These are phyloP conservation scores for human (Homo sapiens) DNA, from an alignment of 2,113 vertebrate species.

Conservation along the genomic window GRCh38 chr9:101156501-101157000, in stretches of 20 bases:
- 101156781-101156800: neutral
- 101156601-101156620: neutral
- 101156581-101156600: neutral
- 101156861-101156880: neutral
- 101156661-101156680: neutral
- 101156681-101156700: neutral
- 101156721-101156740: neutral
- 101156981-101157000: neutral
- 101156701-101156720: neutral
- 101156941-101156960: neutral
- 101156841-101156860: neutral
- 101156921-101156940: slow-evolving; percentile 22
- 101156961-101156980: neutral
- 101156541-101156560: too few relatives aligned
- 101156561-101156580: neutral
- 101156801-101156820: neutral
- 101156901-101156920: neutral
- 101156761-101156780: neutral
- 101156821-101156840: neutral
- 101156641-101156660: neutral
- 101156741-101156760: neutral
- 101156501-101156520: too few relatives aligned
- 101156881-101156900: neutral
- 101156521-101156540: too few relatives aligned
- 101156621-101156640: neutral